Conservation (phyloP, 2,797 vertebrate genomes). For the Liasis olivaceus region DNA sequence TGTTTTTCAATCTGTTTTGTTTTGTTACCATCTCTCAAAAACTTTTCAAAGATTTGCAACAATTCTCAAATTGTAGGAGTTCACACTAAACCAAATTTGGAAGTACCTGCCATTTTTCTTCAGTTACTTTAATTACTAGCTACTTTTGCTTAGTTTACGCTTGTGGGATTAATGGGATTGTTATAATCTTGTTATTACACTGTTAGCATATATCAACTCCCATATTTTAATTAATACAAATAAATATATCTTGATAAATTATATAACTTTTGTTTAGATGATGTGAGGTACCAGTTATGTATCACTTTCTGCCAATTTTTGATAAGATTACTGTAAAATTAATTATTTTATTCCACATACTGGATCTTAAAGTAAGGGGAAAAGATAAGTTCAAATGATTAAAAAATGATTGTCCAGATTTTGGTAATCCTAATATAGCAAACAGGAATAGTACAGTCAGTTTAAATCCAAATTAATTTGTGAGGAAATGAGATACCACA, state of each 20-base stretch:
- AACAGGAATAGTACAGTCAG: not conserved
- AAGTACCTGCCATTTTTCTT: not conserved
- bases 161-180: not conserved
- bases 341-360: not conserved
- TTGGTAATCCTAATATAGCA: not conserved
- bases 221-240: not conserved
- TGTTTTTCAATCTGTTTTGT: not conserved
- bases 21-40: not conserved
- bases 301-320: not conserved
- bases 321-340: not conserved
- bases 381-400: not conserved
- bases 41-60: not conserved
- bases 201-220: not conserved
- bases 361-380: not conserved
- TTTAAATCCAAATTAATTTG: not conserved
- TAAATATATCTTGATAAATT: not conserved
- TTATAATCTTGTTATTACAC: not conserved
- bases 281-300: not conserved
- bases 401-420: not conserved
- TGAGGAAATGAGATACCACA: not conserved
- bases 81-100: not conserved
- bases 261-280: not conserved
- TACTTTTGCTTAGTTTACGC: not conserved
- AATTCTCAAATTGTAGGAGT: not conserved
- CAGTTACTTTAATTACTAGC: not conserved